A percentile compares a stretch with the other conserved stretches of the same genome.
phyloP scores from a whole-genome alignment of 1,140 invertebrate genomes.

The Drosophila baimaii region DNA sequence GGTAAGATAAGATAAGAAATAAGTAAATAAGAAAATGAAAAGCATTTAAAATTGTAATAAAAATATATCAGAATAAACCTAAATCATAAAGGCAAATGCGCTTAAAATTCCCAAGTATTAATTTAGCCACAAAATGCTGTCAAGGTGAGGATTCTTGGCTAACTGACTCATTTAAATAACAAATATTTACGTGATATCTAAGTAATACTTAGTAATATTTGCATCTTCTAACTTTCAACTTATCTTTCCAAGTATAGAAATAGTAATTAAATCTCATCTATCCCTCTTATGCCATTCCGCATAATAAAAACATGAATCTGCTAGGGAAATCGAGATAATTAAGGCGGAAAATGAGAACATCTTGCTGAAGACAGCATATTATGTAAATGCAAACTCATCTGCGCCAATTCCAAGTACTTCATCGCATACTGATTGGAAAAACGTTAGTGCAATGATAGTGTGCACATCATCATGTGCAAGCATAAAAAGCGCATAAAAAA shows the following conservation, averaged over 20 bases:
- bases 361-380: background rate
- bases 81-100: too few species aligned
- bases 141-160: too few species aligned
- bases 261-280: background rate
- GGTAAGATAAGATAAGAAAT: background rate
- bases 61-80: background rate
- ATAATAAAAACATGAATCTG: background rate
- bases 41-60: background rate
- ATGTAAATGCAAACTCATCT: slow-evolving; percentile 40
- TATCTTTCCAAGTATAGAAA: background rate
- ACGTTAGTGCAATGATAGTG: slow-evolving; percentile 46
- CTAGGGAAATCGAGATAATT: slow-evolving; percentile 13
- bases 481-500: slow-evolving; percentile 46
- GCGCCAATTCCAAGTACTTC: slow-evolving; percentile 32
- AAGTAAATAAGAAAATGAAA: background rate
- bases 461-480: slow-evolving; percentile 27
- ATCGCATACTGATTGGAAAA: slow-evolving; percentile 34
- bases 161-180: background rate
- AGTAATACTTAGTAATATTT: background rate
- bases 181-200: background rate
- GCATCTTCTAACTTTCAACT: background rate
- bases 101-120: background rate
- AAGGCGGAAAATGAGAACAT: slow-evolving; percentile 5
- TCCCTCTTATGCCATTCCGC: too few species aligned
- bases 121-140: background rate